phyloP scores from a whole-genome alignment of 2,113 vertebrate species.

The Corythaixoides concolor region DNA sequence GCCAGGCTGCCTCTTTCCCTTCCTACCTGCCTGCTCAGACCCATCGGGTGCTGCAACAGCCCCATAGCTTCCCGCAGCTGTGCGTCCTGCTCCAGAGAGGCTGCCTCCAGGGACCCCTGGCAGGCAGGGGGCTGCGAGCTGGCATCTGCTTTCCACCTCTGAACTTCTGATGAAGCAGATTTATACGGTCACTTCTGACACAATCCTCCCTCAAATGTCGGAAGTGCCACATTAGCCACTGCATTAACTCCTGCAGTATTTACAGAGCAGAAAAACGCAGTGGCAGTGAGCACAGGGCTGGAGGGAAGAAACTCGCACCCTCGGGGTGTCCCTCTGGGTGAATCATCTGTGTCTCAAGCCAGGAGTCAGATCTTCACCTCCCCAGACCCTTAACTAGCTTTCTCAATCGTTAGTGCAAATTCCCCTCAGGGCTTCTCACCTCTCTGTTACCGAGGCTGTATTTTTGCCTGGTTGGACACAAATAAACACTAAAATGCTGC shows the following conservation, averaged over 20 bases:
- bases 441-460: background rate
- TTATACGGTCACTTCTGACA: background rate
- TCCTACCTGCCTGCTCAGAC: background rate
- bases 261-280: constrained; percentile 23
- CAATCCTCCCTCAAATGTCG: constrained; percentile 11
- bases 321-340: background rate
- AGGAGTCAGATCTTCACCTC: background rate
- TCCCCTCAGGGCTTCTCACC: background rate
- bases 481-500: background rate
- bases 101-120: background rate
- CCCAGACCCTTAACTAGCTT: background rate
- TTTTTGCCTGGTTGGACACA: constrained; percentile 7
- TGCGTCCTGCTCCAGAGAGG: background rate
- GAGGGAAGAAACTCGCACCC: background rate
- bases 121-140: background rate
- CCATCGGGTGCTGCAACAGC: background rate
- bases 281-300: fast-evolving
- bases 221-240: background rate
- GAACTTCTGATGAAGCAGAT: background rate
- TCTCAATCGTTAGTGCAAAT: background rate
- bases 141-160: background rate
- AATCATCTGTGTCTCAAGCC: background rate
- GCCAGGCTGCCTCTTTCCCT: background rate
- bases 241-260: background rate
- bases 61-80: fast-evolving